phyloP scores from a whole-genome alignment of 1,140 invertebrate genomes.

The Berghia stephanieae region DNA sequence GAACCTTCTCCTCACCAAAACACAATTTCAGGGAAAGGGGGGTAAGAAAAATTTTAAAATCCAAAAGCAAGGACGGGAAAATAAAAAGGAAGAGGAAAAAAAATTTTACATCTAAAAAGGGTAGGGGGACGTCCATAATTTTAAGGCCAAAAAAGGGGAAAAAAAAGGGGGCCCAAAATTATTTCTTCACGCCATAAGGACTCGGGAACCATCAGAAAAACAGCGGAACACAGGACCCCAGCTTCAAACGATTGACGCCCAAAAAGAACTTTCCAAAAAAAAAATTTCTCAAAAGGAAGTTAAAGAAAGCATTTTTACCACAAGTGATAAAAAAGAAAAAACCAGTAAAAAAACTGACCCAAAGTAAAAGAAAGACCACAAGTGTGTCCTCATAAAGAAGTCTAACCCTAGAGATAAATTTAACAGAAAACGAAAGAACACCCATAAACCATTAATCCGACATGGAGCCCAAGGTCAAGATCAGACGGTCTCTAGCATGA shows the following conservation, averaged over 20 bases:
- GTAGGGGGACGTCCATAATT: too few relatives aligned
- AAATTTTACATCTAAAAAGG: background rate
- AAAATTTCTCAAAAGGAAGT: slow-evolving; percentile 9
- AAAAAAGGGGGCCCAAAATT: background rate
- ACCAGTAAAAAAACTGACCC: background rate
- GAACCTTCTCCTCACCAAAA: background rate
- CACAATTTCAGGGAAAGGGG: slow-evolving; percentile 16
- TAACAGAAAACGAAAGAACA: background rate
- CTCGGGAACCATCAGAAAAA: too few relatives aligned
- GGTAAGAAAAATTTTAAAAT: too few relatives aligned
- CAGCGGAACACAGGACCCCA: background rate
- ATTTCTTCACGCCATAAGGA: background rate
- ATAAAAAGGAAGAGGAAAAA: background rate
- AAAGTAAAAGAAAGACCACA: background rate
- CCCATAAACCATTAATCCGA: background rate
- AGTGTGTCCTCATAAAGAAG: background rate
- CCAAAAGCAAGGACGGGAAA: too few relatives aligned
- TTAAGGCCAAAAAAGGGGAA: background rate
- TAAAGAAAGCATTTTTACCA: background rate
- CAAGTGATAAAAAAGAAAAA: background rate
- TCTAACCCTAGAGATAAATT: background rate
- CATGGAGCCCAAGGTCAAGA: slow-evolving; percentile 21
- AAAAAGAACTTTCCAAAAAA: slow-evolving; percentile 19
- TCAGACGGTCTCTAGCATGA: slow-evolving; percentile 48
- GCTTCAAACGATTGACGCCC: background rate